Conservation (phyloP, 2,113 vertebrate genomes). For the Actenoides hombroni region DNA sequence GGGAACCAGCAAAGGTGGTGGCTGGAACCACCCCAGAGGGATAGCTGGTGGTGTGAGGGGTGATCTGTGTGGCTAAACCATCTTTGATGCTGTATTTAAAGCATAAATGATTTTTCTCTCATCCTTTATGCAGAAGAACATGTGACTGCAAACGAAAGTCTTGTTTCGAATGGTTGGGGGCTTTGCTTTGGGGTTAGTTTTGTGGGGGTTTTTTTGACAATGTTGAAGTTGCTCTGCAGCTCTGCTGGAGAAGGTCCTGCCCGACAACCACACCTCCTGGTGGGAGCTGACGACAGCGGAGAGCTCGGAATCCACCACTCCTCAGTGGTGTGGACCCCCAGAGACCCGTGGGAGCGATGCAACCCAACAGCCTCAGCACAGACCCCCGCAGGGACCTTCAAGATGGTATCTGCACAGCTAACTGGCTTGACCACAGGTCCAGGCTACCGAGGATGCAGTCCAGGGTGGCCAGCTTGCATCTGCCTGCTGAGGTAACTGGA, state of each 20-base stretch:
- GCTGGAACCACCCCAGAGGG: background rate
- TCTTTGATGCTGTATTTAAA: background rate
- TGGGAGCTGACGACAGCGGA: background rate
- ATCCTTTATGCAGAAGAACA: background rate
- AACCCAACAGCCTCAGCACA: rapidly evolving
- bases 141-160: background rate
- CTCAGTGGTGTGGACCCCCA: background rate
- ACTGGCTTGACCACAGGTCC: rapidly evolving
- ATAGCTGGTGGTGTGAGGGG: background rate
- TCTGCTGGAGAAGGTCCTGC: background rate
- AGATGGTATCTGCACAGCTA: background rate
- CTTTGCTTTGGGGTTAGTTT: background rate
- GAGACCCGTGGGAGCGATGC: background rate
- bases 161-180: rapidly evolving
- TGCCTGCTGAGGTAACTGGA: background rate
- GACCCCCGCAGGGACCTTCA: rapidly evolving
- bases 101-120: background rate
- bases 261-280: rapidly evolving
- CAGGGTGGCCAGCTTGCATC: background rate
- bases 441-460: background rate
- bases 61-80: background rate
- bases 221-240: background rate
- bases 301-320: background rate
- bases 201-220: too few relatives aligned
- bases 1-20: background rate